Percentiles rank a stretch among this genome's conserved stretches.
These are phyloP conservation scores for Phyto melanocephala DNA, from an alignment of 2,888 invertebrate species.

Conservation along the genomic window DNA sequence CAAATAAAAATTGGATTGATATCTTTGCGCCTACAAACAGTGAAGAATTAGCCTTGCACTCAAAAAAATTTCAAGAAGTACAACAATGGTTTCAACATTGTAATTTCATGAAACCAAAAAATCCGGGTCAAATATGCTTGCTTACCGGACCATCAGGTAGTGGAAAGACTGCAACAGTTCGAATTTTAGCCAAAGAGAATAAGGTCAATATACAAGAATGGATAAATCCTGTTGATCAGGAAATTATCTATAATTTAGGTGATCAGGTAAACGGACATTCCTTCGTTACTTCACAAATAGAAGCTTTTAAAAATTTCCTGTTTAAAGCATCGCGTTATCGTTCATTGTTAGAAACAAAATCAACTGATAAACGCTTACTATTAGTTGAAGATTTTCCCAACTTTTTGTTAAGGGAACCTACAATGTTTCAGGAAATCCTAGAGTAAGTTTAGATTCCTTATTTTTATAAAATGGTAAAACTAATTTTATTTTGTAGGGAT, in stretches of 20 bases:
- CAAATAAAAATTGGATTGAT: conserved; percentile 81
- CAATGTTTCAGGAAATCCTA: conserved; percentile 83
- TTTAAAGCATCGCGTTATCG: conserved; percentile 88
- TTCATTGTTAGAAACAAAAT: conserved; percentile 68
- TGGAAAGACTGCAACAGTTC: conserved; percentile 89
- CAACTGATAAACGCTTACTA: conserved; percentile 81
- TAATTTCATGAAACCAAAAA: conserved; percentile 67
- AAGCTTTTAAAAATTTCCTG: conserved; percentile 87
- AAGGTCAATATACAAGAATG: conserved; percentile 83
- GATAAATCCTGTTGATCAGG: conserved; percentile 88
- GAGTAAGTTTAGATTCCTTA: conserved; percentile 83
- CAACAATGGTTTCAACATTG: conserved; percentile 82
- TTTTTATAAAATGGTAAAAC: neutral
- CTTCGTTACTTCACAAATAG: conserved; percentile 81
- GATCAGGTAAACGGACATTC: conserved; percentile 68
- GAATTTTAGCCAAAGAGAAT: conserved; percentile 83
- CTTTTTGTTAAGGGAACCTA: conserved; percentile 83
- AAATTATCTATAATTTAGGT: conserved; percentile 78
- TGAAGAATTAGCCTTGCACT: conserved; percentile 86
- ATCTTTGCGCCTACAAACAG: conserved; percentile 81
- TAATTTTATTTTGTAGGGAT: conserved; percentile 71
- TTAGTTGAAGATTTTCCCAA: conserved; percentile 92
- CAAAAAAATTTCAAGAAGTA: conserved; percentile 87
- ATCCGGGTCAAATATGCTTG: conserved; percentile 81
- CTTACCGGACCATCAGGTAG: conserved; percentile 91